A percentile compares a stretch with the other conserved stretches of the same genome.
phyloP scores from a whole-genome alignment of 2,797 vertebrate species.

The Pseudochaenichthys georgianus region DNA sequence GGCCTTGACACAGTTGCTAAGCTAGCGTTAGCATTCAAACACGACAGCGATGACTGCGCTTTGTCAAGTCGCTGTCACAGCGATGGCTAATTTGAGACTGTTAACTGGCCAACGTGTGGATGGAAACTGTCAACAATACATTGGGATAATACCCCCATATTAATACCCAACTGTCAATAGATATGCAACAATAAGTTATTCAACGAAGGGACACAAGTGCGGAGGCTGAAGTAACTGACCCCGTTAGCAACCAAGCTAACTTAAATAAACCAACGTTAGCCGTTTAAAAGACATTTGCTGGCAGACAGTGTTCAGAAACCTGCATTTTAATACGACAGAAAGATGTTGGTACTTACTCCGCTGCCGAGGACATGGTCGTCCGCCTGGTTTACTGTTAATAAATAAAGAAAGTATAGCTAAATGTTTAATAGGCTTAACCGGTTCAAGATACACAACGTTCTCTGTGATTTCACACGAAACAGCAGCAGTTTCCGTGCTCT shows the following conservation, averaged over 20 bases:
- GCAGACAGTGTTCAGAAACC: conserved; percentile 11
- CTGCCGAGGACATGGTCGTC: conserved; percentile 88
- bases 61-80: conserved; percentile 70
- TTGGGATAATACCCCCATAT: not conserved
- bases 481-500: conserved; percentile 68
- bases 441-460: conserved; percentile 59
- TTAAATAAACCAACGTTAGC: conserved; percentile 56
- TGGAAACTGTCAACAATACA: conserved; percentile 6
- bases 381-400: conserved; percentile 78
- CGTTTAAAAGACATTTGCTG: conserved; percentile 30
- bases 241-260: conserved; percentile 72
- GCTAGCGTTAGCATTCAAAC: conserved; percentile 72
- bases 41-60: conserved; percentile 76
- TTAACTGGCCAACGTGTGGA: conserved; percentile 12
- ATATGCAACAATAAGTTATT: not conserved
- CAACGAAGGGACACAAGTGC: conserved; percentile 42
- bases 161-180: not conserved
- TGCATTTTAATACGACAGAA: not conserved
- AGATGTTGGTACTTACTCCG: conserved; percentile 83
- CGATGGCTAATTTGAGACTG: conserved; percentile 17
- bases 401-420: conserved; percentile 80
- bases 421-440: conserved; percentile 62
- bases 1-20: conserved; percentile 76
- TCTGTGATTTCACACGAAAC: conserved; percentile 68
- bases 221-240: conserved; percentile 73